A percentile compares a stretch with the other conserved stretches of the same genome.
Conservation (phyloP, 2,797 vertebrate species). For the Oceanodroma leucorhoa region DNA sequence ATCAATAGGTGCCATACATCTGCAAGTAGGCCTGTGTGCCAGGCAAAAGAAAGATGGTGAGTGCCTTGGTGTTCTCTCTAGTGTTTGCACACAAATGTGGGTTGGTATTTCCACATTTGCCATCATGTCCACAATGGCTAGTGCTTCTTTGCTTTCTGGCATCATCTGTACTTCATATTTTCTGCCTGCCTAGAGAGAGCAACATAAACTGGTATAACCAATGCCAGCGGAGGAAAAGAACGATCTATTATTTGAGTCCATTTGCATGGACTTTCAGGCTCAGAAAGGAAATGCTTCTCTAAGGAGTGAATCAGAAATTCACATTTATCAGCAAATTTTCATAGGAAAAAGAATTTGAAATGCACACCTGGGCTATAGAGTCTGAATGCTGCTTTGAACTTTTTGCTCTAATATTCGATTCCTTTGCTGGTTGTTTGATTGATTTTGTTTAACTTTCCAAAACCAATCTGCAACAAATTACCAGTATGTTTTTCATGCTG, state of each 20-base stretch:
- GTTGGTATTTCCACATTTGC: background rate
- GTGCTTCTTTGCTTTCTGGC: background rate
- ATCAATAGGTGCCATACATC: background rate
- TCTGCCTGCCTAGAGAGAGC: background rate
- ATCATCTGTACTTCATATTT: accelerated
- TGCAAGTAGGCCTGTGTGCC: background rate
- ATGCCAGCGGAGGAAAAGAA: background rate
- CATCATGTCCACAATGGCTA: background rate
- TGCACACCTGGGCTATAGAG: background rate
- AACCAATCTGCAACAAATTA: background rate
- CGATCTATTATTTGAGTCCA: background rate
- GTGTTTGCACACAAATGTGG: background rate
- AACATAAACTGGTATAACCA: background rate
- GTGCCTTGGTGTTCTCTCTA: background rate
- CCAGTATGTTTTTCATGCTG: background rate
- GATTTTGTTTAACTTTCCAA: background rate
- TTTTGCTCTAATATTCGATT: background rate
- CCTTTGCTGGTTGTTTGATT: background rate
- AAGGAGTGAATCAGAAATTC: background rate
- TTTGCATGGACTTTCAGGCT: background rate
- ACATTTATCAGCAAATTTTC: background rate
- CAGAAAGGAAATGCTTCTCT: background rate
- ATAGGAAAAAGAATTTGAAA: background rate
- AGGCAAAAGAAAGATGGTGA: background rate
- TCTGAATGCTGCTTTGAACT: background rate